Evolutionary conservation across 1,140 invertebrate species (phyloP), one percentile per base, ranked within the genome.

Genomic region (Helicoverpa armigera): DNA sequence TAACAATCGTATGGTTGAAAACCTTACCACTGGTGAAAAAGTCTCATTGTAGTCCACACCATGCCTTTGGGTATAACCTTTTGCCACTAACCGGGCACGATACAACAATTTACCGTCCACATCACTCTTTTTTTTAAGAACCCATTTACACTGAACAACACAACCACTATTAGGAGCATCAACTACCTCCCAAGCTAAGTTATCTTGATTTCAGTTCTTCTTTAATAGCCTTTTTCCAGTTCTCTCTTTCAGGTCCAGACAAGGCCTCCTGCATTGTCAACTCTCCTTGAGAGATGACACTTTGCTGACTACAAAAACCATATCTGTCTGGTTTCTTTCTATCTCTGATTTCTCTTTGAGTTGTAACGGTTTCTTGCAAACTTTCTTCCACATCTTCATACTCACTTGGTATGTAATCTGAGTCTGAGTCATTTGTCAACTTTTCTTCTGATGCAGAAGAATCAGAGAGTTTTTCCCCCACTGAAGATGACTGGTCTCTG

Each of bases 81-180:
- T 56, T 16, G 54, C 54, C 54, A 56, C 54, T 56, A 56, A 56
- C n/a, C 54, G 54, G n/a, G 54, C 54, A 56, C 54, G 54, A 16
- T 16, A 56, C n/a, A 14, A 10, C 3, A 56, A 5, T 3, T 56
- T 56, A 16, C 10, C 18, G 3, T 56, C 54, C n/a, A 14, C 3
- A 16, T 16, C 54, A 56, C 16, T 16, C 16, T 56, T 56, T 56
- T 56, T 56, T 5, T 16, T 14, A 16, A 56, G 10, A 14, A 56
- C 54, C 54, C 54, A 56, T 16, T 56, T 54, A 14, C 51, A 13
- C 51, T 54, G 51, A 11, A 54, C 51, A 56, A 16, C n/a, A 5
- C 11, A 16, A 56, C 3, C n/a, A 56, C 18, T 16, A 16, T 56
- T 4, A 16, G 54, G 54, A 56, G 54, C 3, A 56, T 56, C 10